Evolutionary conservation across 2,888 invertebrate species (phyloP).

Genomic region (Sphecodes monilicornis): DNA sequence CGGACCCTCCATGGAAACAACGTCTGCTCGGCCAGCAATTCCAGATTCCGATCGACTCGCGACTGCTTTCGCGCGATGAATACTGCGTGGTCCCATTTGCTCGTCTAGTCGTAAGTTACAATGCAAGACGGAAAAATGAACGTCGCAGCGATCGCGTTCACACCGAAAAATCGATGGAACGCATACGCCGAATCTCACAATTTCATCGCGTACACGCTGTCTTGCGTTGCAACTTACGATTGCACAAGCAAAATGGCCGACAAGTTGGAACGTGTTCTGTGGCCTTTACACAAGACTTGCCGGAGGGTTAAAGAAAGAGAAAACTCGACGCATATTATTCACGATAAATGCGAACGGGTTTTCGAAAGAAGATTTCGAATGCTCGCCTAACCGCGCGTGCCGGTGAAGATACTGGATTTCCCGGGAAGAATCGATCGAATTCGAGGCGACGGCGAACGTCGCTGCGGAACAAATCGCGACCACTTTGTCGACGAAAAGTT

Average conservation of each 20-base stretch:
- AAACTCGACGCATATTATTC: neutral
- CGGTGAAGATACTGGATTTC: neutral
- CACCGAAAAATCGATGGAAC: too few relatives aligned
- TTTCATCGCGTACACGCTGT: too few relatives aligned
- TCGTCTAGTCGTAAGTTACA: too few relatives aligned
- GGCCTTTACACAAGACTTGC: too few relatives aligned
- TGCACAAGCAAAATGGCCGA: neutral
- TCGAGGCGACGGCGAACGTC: neutral
- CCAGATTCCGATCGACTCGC: neutral
- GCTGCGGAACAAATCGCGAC: slow-evolving; percentile 6
- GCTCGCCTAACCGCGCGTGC: neutral
- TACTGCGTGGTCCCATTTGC: too few relatives aligned
- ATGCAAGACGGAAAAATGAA: too few relatives aligned
- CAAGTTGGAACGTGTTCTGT: neutral
- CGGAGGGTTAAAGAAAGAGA: too few relatives aligned
- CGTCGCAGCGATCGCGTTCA: too few relatives aligned
- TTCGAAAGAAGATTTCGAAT: too few relatives aligned
- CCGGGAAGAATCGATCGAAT: slow-evolving; percentile 32
- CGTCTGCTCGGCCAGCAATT: neutral
- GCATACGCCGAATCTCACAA: too few relatives aligned
- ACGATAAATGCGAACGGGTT: neutral
- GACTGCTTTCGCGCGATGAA: too few relatives aligned
- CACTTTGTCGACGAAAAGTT: slow-evolving; percentile 30
- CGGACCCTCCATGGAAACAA: neutral
- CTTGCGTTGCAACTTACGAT: too few relatives aligned